Evolutionary conservation across 1,140 invertebrate genomes (phyloP).

Genomic region (Ylistrum balloti): DNA sequence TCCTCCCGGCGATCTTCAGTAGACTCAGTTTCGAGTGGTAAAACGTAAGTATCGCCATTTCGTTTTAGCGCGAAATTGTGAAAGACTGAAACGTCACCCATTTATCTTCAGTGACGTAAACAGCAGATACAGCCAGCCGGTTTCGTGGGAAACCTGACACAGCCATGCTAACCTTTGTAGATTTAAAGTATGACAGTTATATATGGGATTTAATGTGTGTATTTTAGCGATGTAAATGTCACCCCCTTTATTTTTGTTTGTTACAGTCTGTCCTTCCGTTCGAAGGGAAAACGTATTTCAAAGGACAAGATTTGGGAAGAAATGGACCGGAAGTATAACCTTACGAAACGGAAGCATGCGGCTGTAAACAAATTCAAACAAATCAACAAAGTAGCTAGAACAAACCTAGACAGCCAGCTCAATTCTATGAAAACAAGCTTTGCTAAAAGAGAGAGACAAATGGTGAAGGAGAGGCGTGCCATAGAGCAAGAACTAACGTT

Average conservation of each 20-base stretch:
- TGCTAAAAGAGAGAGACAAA: conserved; percentile 33
- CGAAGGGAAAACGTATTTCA: background rate
- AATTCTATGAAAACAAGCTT: conserved; percentile 36
- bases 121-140: no score
- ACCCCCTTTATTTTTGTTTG: background rate
- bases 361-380: conserved; percentile 22
- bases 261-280: conserved; percentile 14
- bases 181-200: no score
- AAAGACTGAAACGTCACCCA: background rate
- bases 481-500: conserved; percentile 43
- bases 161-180: no score
- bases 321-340: conserved; percentile 46
- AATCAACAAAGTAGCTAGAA: conserved; percentile 48
- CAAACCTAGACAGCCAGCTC: conserved; percentile 7
- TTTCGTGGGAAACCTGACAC: background rate
- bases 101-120: background rate
- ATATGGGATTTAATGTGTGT: background rate
- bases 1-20: background rate
- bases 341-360: conserved; percentile 45
- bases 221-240: background rate
- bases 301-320: conserved; percentile 13
- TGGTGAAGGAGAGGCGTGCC: conserved; percentile 36
- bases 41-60: background rate
- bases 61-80: background rate
- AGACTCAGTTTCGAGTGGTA: background rate